A percentile compares a stretch with the other conserved stretches of the same genome.
Conservation (phyloP, 2,888 invertebrate genomes). For the Amaurobius ferox region DNA sequence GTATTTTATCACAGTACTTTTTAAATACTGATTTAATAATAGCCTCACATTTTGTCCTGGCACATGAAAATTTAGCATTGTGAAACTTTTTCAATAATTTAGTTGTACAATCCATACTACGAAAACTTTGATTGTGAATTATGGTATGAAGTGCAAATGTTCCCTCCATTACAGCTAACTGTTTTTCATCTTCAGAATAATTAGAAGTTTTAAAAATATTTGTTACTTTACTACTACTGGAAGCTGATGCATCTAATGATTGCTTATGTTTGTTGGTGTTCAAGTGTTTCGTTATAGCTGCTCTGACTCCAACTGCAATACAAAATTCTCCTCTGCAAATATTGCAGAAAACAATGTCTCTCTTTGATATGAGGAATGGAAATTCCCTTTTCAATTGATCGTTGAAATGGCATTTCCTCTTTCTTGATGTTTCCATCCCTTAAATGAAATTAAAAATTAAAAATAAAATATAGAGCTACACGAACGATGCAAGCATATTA, state of each 20-base stretch:
- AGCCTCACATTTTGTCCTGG: not conserved
- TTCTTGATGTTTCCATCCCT: not conserved
- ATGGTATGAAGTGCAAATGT: conserved; percentile 3
- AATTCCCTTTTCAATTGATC: not conserved
- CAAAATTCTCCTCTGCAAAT: not conserved
- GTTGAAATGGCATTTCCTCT: not conserved
- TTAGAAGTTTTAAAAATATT: not conserved
- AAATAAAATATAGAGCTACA: not conserved
- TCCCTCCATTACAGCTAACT: not conserved
- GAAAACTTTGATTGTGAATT: conserved; percentile 8
- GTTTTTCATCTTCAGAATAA: not conserved
- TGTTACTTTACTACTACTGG: conserved; percentile 1
- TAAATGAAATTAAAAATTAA: not conserved
- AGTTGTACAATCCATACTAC: conserved; percentile 10
- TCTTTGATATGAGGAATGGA: conserved; percentile 1
- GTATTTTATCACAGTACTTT: not conserved
- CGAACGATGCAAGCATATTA: not conserved
- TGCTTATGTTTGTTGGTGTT: not conserved
- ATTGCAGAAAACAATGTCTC: not conserved
- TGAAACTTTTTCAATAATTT: conserved; percentile 33
- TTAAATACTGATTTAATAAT: not conserved
- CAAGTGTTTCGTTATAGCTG: not conserved
- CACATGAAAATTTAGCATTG: conserved; percentile 26
- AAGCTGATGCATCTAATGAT: not conserved
- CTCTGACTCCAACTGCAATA: not conserved